Base-by-base conservation (phyloP, 2,113 vertebrate genomes). In the Lampris incognitus region DNA sequence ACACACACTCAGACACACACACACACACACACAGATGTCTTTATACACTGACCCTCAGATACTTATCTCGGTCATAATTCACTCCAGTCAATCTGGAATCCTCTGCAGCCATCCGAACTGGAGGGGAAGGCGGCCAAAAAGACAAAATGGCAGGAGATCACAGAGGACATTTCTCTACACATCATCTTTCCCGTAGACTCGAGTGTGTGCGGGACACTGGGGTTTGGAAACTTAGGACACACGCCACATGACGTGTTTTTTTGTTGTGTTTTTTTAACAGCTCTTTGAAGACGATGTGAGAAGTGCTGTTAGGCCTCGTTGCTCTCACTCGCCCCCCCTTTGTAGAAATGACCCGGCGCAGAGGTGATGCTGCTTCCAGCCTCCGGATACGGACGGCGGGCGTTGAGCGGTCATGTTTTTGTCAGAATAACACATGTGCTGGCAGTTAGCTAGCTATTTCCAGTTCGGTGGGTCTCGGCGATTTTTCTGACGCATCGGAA, bases 361-460 rank as follows among this genome's bases (percentile, higher is more conserved):
- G 49, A 60, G 48, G 69, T 74, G 81, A 79, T 81, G 24, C 24
- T 24, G 24, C 24, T 24, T 24, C 64, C 51, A 9, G 81, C 61
- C 66, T 0, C 49, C 67, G 5, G 36, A 86, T 72, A 73, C 9
- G 42, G 79, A 86, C 75, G 82, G 67, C 69, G 82, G 76, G 56
- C 62, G 9, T 78, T 41, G 5, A 46, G 57, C 24, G 1, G 11
- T 39, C 80, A 79, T 84, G 63, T 76, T 82, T 74, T 78, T 83
- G 57, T 84, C 85, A 86, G 88, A 76, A 51, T 39, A 76, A 72
- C 82, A 87, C 84, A 88, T 82, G 77, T 88, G 82, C 74, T 59
- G 78, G 64, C 81, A 73, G 82, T 92, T 88, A 89, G 77, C 73
- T 65, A 24, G 75, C 79, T 79, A 79, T 85, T 86, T 85, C 69